A percentile compares a stretch with the other conserved stretches of the same genome.
phyloP scores from a whole-genome alignment of 1,140 invertebrate species.

The Ectropis grisescens region DNA sequence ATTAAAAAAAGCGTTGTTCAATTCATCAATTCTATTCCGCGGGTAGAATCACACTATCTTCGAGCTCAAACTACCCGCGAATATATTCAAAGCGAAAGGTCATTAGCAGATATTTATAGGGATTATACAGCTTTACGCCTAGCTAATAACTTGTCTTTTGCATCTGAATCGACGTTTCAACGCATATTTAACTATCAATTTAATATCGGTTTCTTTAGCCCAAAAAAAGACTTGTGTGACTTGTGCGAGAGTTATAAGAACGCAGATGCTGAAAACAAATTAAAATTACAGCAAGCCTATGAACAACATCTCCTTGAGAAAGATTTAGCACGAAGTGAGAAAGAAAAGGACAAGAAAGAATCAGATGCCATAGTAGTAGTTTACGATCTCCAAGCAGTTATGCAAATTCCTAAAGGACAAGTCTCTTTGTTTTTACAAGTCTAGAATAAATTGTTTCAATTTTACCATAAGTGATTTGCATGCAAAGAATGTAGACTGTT shows the following conservation, averaged over 20 bases:
- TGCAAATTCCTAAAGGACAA: constrained; percentile 24
- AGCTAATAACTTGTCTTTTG: constrained; percentile 8
- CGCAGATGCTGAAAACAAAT: constrained; percentile 27
- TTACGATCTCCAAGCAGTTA: constrained; percentile 38
- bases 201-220: constrained; percentile 34
- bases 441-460: constrained; percentile 29
- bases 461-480: constrained; percentile 34
- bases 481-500: constrained; percentile 21
- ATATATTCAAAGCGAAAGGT: constrained; percentile 32
- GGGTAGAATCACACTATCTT: constrained; percentile 33
- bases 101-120: constrained; percentile 27
- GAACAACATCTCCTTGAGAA: constrained; percentile 20
- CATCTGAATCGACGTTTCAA: constrained; percentile 15
- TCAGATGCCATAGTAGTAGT: constrained; percentile 24
- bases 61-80: constrained; percentile 28
- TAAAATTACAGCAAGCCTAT: constrained; percentile 6
- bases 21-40: constrained; percentile 28
- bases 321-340: constrained; percentile 13
- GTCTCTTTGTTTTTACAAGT: constrained; percentile 26
- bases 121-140: constrained; percentile 22
- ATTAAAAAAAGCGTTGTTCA: constrained; percentile 15
- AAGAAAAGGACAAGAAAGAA: constrained; percentile 19
- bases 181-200: constrained; percentile 31
- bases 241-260: constrained; percentile 29
- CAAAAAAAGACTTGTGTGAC: constrained; percentile 53